phyloP scores from a whole-genome alignment of 2,888 invertebrate species.

The Cosmopolites sordidus region DNA sequence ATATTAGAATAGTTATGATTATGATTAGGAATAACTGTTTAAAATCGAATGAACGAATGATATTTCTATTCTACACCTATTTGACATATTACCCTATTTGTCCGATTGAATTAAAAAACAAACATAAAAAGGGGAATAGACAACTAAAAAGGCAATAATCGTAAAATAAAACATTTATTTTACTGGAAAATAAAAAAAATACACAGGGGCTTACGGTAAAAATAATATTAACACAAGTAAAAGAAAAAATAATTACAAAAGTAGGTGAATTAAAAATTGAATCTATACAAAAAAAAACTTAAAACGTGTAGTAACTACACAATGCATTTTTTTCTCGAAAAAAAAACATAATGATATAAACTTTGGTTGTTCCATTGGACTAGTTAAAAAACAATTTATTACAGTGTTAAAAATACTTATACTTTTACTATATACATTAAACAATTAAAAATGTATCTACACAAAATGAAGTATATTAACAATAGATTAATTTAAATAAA shows the following conservation, averaged over 20 bases:
- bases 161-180: constrained; percentile 35
- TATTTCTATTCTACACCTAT: constrained; percentile 13
- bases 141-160: constrained; percentile 20
- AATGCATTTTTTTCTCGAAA: constrained; percentile 4
- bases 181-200: constrained; percentile 30
- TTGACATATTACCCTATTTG: constrained; percentile 43
- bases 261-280: constrained; percentile 19
- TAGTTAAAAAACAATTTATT: constrained; percentile 39
- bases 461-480: constrained; percentile 17
- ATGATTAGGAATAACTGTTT: constrained; percentile 12
- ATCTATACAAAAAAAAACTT: constrained; percentile 27
- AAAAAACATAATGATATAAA: constrained; percentile 25
- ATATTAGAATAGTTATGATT: constrained; percentile 13
- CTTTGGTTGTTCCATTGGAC: constrained; percentile 50
- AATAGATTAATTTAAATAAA: constrained; percentile 17
- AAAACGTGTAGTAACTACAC: constrained; percentile 21
- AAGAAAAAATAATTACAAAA: constrained; percentile 28
- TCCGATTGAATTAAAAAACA: constrained; percentile 35
- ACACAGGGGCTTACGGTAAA: constrained; percentile 22
- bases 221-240: constrained; percentile 24
- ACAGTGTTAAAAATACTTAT: constrained; percentile 15
- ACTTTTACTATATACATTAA: constrained; percentile 24
- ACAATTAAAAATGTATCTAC: constrained; percentile 22
- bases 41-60: constrained; percentile 18
- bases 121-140: not conserved